Base-by-base conservation (phyloP, 2,888 invertebrate genomes). In the Drosophila paramelanica region DNA sequence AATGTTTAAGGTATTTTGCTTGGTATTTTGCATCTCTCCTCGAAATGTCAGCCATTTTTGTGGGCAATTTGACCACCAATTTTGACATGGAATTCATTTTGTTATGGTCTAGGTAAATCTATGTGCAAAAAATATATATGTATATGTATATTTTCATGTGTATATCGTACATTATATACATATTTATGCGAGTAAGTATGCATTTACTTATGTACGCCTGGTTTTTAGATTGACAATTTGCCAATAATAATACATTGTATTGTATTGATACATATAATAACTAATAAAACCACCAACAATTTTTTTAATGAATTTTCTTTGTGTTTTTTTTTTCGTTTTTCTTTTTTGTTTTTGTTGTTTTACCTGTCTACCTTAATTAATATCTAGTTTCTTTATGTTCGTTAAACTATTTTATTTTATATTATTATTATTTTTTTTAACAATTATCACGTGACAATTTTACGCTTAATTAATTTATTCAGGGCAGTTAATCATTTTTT, bases 401-500 rank as follows among this genome's bases (percentile, higher is more conserved):
- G 60, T 79, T 79, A 62, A 70, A 68, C 67, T 77, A 62, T 66
- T 39, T 46, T 49, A 3, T 55, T 57, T 47, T 47, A 17, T 17
- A 17, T 17, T 17, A 17, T 17, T 17, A 17, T 17, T 17, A 17
- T 46, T 33, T 67, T 72, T 62, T 70, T 79, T 58, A 89, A 89
- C 85, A 89, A 89, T 85, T 87, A 86, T 84, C 85, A 86, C 85
- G 84, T 86, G 89, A 86, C 89, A 88, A 87, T 86, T 89, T 84
- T 73, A 64, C 67, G 67, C 73, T 84, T 79, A 69, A 84, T 78
- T 87, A 87, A 76, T 79, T 79, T 89, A 83, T 87, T 81, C 77
- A 77, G 79, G 79, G 81, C 85, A 77, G 80, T 87, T 64, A 67
- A 64, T 77, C 52, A 67, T 62, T 72, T 68, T 69, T 65, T 42